Evolutionary conservation across 2,113 vertebrate species (phyloP), one percentile per base, ranked within the genome.

Genomic region (Syngnathus typhle): DNA sequence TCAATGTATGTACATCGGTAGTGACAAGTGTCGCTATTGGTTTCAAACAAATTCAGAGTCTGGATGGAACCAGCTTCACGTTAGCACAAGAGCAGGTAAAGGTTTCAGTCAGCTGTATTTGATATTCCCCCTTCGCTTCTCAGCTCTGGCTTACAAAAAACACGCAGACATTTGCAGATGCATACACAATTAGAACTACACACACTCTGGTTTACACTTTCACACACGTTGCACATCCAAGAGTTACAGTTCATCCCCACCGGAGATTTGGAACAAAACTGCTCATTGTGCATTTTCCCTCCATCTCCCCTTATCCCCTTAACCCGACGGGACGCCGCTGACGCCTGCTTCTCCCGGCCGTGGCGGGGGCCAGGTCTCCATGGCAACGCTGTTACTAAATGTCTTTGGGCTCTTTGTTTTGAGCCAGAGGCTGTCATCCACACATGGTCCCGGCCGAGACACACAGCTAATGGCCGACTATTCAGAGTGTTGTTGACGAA

Each of bases 81-180:
- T 92, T 23, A 88, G 85, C 83, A 87, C 70, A 72, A 88, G 87
- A 74, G 81, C 88, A 82, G 90, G 89, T 90, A 77, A 12, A 61
- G 65, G 23, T 84, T 83, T 77, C 64, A 85, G 73, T 85, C 77
- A 87, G 82, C 84, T 88, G 82, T 71, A 69, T 78, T 86, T 78
- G 62, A 75, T 68, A 82, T 85, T 36, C 81, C 78, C 65, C 75
- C 55, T 21, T 67, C 68, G 68, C 70, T 23, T 71, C 52, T 58
- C 67, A 71, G 43, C 60, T 66, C 65, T 69, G 67, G 74, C 66
- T 72, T 52, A 39, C 5, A 39, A 43, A 43, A 43, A 43, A 43
- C 4, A 51, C 19, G 19, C 7, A 51, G 7, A 9, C 7, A 51
- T 19, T 5, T 19, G 16, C 37, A 32, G 18, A 8, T n/a, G 23